phyloP scores from a whole-genome alignment of 2,113 vertebrate species.

The Anarrhichthys ocellatus region DNA sequence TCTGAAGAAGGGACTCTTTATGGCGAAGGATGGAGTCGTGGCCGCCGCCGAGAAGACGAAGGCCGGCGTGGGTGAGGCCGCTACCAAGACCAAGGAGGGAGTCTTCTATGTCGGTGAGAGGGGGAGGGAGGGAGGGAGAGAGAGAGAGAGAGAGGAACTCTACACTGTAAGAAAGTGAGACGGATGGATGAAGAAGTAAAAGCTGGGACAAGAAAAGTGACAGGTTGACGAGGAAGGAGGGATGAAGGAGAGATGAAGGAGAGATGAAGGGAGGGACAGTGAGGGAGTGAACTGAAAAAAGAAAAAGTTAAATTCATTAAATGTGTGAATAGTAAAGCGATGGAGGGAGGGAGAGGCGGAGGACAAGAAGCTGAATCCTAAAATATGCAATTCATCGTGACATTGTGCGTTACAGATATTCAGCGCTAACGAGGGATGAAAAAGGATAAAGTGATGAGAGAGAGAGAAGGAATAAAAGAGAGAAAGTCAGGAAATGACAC shows the following conservation, averaged over 20 bases:
- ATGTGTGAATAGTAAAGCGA: not conserved
- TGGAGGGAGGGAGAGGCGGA: not conserved
- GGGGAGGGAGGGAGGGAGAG: not conserved
- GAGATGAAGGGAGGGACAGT: not conserved
- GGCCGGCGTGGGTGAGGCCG: slow-evolving; percentile 97
- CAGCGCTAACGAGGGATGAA: no score
- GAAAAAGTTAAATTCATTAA: no score
- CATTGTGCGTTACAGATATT: not conserved
- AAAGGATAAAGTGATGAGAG: not conserved
- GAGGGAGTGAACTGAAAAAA: no score
- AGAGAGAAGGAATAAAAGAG: not conserved
- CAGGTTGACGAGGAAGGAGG: not conserved
- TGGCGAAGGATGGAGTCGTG: slow-evolving; percentile 95
- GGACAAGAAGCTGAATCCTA: not conserved
- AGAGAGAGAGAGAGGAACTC: not conserved
- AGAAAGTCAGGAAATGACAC: not conserved
- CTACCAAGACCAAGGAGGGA: slow-evolving; percentile 98
- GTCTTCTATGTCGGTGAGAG: slow-evolving; percentile 88
- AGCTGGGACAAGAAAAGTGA: not conserved
- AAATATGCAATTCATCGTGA: not conserved
- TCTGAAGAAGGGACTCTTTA: slow-evolving; percentile 96
- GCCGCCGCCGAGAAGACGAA: slow-evolving; percentile 99
- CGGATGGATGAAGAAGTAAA: not conserved
- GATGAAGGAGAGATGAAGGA: not conserved
- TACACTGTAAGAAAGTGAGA: not conserved